Base-by-base conservation (phyloP, 1,140 invertebrate genomes). In the Araneus ventricosus region DNA sequence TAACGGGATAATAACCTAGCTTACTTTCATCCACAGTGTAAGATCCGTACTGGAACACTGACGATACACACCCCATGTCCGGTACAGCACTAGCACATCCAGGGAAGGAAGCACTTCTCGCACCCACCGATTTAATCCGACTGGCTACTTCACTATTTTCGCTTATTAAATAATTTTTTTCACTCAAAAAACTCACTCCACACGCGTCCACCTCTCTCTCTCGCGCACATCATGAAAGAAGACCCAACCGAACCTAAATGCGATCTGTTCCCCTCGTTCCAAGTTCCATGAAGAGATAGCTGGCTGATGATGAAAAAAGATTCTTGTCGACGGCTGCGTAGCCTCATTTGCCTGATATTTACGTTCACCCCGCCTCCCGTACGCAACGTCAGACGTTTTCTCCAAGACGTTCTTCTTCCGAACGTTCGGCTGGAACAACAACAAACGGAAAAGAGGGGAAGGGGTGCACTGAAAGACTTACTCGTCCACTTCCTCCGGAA, bases 21-120 rank as follows among this genome's bases (percentile, higher is more conserved):
- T 87, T 87, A 92, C 91, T 92, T 79, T 92, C 91, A 39, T 92
- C 91, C 17, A 92, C 61, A 27, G 34, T 22, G 67, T 92, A 92
- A 3, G 91, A 92, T 87, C 91, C 91, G 22, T 92, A 87, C 63
- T 92, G 91, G 30, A 92, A 92, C 41, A 92, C 91, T 7, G 91
- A 92, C 27, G 91, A 92, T 27, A 92, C 91, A 87, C 91, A 92
- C 27, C 91, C 91, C 91, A 92, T 92, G 5, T 79, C 45, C 39
- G 41, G 52, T 17, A 22, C 17, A 37, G 34, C 70, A 34, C 30
- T 67, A 34, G 30, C 37, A 45, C 80, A 82, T 45, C 37, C 80
- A 45, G 4, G n/a, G 3, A n/a, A n/a, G 17, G 10, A 41, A 82
- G n/a, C n/a, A n/a, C n/a, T n/a, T n/a, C n/a, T n/a, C n/a, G n/a